Percentiles rank a stretch among this genome's conserved stretches.
phyloP scores from a whole-genome alignment of 2,888 invertebrate species.

The Metallyticus violacea region DNA sequence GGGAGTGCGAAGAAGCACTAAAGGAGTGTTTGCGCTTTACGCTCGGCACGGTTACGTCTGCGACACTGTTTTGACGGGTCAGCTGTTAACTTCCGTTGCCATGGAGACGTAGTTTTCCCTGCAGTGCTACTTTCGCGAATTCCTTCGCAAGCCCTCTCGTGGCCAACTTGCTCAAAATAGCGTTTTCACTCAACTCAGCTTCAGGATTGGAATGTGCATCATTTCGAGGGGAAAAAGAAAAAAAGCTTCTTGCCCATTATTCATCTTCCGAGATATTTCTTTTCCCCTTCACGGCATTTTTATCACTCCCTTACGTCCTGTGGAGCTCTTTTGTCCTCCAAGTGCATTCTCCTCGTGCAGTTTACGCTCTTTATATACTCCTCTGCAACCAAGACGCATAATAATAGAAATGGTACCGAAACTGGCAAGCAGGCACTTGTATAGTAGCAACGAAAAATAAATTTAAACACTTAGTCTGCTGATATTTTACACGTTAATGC shows the following conservation, averaged over 20 bases:
- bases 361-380: background rate
- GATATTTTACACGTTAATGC: too few species aligned
- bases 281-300: background rate
- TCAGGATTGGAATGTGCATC: background rate
- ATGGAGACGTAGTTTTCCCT: background rate
- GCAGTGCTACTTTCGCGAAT: background rate
- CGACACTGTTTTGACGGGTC: background rate
- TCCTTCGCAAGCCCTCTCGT: background rate
- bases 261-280: background rate
- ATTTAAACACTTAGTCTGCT: too few species aligned
- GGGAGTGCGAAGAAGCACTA: too few species aligned
- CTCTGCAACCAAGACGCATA: too few species aligned
- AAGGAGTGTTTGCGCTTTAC: too few species aligned
- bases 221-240: background rate
- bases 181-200: background rate
- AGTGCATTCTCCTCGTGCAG: background rate
- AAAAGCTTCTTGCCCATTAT: background rate
- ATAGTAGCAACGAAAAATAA: too few species aligned
- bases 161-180: background rate
- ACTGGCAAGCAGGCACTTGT: too few species aligned
- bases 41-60: too few species aligned
- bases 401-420: too few species aligned
- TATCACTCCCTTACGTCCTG: background rate
- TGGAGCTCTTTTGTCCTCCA: too few species aligned
- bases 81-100: background rate